These are phyloP conservation scores for Heteromyza rotundicornis DNA, from an alignment of 2,888 invertebrate species.

Conservation along the genomic window DNA sequence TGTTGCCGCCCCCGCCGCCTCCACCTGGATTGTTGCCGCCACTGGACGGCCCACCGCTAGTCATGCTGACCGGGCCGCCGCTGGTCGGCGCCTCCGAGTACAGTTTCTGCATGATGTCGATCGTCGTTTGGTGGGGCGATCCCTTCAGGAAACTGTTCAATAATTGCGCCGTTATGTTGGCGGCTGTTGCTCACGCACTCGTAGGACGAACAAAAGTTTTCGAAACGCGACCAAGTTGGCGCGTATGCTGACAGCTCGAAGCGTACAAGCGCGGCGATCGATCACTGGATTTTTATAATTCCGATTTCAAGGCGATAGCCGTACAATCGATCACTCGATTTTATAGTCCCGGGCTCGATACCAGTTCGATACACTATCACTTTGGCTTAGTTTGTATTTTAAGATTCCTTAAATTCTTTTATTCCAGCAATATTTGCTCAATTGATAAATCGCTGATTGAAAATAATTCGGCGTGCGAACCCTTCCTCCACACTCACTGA, in stretches of 20 bases:
- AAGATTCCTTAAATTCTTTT: too few species aligned
- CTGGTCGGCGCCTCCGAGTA: constrained; percentile 60
- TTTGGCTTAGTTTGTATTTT: too few species aligned
- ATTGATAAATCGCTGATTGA: too few species aligned
- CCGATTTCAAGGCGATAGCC: neutral
- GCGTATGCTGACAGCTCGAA: too few species aligned
- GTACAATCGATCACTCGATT: neutral
- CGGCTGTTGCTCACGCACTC: constrained; percentile 39
- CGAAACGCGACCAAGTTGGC: constrained; percentile 1
- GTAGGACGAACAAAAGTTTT: neutral
- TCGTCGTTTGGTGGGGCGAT: constrained; percentile 60
- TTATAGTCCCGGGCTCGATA: too few species aligned
- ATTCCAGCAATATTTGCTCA: too few species aligned
- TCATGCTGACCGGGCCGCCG: constrained; percentile 56
- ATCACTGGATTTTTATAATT: too few species aligned
- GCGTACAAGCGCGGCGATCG: neutral
- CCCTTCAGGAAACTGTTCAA: constrained; percentile 59
- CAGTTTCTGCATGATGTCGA: constrained; percentile 63
- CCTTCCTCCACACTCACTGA: neutral
- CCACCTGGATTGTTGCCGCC: constrained; percentile 42
- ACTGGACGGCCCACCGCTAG: constrained; percentile 27
- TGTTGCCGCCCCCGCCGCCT: constrained; percentile 35
- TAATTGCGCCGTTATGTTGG: constrained; percentile 60
- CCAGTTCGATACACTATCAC: too few species aligned
- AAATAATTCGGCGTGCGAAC: too few species aligned